Base-by-base conservation (phyloP, 2,888 invertebrate species). In the Pelosia muscerda region DNA sequence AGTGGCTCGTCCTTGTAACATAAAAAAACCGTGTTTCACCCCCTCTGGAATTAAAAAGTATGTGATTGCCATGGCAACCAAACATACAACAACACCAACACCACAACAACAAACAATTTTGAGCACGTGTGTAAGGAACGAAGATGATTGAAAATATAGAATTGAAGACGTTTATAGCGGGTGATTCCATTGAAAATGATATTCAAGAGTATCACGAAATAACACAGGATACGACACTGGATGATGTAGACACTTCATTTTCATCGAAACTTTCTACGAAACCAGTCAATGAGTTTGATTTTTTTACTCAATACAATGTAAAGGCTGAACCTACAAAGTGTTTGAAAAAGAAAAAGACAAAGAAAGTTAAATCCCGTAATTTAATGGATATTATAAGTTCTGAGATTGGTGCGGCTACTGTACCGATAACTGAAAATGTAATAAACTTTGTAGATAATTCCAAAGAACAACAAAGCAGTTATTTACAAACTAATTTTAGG, bases 161-260 rank as follows among this genome's bases (percentile, higher is more conserved):
- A 80, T 81, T 94, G 74, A 81, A 81, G 61, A 82, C 85, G 2
- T 86, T 86, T 71, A 69, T 74, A n/a, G 72, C 60, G 6, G 82
- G 78, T 57, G 81, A 83, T 69, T 76, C 69, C 1, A 75, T 75
- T 31, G 85, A 86, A 53, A 87, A 81, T 73, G 91, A 90, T 65
- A 90, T 91, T 58, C 90, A 94, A 82, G 90, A 92, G 72, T 93
- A 94, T 78, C 88, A 93, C 54, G 93, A 94, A 84, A 92, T 92
- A 69, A 85, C 84, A 65, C 82, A 86, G 71, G 86, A 86, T 9
- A 71, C 66, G 8, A 71, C 72, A 57, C 61, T 73, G 26, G 80
- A 79, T 63, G 69, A 81, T 65, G 68, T 76, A 55, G 84, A 87
- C 69, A 81, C 77, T 23, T 72, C 78, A 34, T 83, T 84, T 49